phyloP scores from a whole-genome alignment of 1,140 invertebrate genomes.

The Ceratosolen fusciceps region DNA sequence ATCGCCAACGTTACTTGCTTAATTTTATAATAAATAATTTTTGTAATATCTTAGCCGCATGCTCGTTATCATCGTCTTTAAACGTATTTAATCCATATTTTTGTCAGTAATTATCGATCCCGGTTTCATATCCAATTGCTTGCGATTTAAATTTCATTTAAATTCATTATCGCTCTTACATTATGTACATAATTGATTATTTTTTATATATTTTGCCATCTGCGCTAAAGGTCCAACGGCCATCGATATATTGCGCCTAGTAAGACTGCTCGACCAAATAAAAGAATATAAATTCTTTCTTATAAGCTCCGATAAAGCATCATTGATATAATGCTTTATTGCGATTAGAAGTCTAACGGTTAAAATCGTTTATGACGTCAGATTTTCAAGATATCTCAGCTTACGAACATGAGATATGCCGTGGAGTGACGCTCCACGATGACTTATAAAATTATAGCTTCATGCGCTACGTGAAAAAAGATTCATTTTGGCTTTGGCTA shows the following conservation, averaged over 20 bases:
- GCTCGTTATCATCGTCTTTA: constrained; percentile 34
- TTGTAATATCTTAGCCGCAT: constrained; percentile 40
- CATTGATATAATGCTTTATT: not conserved
- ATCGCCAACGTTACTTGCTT: constrained; percentile 40
- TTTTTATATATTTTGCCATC: constrained; percentile 54
- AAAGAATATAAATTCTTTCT: not conserved
- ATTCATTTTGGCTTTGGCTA: no score
- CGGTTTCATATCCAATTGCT: constrained; percentile 49
- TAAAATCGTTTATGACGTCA: not conserved
- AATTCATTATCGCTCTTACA: constrained; percentile 61
- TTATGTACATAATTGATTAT: constrained; percentile 68
- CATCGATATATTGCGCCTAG: constrained; percentile 14
- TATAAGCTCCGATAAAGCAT: not conserved
- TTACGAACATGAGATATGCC: not conserved
- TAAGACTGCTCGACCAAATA: constrained; percentile 12
- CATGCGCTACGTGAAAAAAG: no score
- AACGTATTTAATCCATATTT: constrained; percentile 33
- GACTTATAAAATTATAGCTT: not conserved
- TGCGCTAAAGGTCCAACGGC: constrained; percentile 53
- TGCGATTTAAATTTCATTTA: constrained; percentile 53
- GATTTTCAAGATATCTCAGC: not conserved
- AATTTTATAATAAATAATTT: constrained; percentile 44
- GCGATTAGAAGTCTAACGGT: not conserved
- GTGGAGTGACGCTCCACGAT: not conserved
- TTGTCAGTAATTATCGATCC: constrained; percentile 41